A percentile compares a stretch with the other conserved stretches of the same genome.
phyloP scores from a whole-genome alignment of 2,888 invertebrate genomes.

The Dasysyrphus tricinctus region DNA sequence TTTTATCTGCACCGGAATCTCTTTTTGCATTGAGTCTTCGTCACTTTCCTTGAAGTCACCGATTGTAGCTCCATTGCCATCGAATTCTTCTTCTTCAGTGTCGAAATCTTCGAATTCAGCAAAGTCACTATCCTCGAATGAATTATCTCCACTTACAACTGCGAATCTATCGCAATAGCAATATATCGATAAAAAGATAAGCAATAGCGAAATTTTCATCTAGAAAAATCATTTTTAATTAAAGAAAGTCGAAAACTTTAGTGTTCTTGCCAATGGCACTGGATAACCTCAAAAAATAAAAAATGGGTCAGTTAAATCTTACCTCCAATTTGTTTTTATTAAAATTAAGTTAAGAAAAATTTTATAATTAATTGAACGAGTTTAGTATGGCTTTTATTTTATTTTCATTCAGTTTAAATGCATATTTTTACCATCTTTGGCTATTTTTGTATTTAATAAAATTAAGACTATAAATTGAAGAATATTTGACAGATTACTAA shows the following conservation, averaged over 20 bases:
- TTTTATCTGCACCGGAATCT: constrained; percentile 53
- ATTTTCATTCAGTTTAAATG: constrained; percentile 8
- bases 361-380: neutral
- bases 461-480: neutral
- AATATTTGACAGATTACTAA: constrained; percentile 20
- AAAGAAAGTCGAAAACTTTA: neutral
- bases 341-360: neutral
- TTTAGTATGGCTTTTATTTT: neutral
- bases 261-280: neutral
- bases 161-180: constrained; percentile 67
- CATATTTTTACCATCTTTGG: neutral
- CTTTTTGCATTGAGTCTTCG: constrained; percentile 46
- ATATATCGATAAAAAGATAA: constrained; percentile 59
- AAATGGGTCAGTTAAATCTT: constrained; percentile 5
- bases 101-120: constrained; percentile 97
- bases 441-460: neutral
- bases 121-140: constrained; percentile 92
- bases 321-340: constrained; percentile 21
- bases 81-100: constrained; percentile 84
- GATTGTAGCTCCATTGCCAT: constrained; percentile 31
- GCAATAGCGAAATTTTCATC: constrained; percentile 65
- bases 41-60: constrained; percentile 59
- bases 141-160: constrained; percentile 71
- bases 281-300: constrained; percentile 23
- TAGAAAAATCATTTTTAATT: constrained; percentile 20